These are phyloP conservation scores for Apamea epomidion DNA, from an alignment of 2,888 invertebrate genomes.

Conservation along the genomic window DNA sequence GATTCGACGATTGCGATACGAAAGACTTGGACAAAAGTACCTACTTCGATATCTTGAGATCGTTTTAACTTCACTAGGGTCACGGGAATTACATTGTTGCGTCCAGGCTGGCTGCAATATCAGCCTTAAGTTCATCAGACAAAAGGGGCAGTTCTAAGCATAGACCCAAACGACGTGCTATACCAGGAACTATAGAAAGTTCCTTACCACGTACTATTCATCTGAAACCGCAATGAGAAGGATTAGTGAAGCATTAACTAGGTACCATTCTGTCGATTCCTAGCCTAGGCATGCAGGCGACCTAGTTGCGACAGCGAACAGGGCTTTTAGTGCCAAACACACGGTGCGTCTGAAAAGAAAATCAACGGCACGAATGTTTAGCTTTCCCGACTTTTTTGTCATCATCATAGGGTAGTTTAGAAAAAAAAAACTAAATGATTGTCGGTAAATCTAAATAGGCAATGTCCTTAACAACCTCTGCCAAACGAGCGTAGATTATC, in stretches of 20 bases:
- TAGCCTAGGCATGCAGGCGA: conserved; percentile 20
- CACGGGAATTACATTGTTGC: not conserved
- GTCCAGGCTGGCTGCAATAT: not conserved
- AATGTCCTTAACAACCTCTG: conserved; percentile 32
- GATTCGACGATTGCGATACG: conserved; percentile 15
- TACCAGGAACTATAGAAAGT: conserved; percentile 31
- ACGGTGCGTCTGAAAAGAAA: conserved; percentile 22
- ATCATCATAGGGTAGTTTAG: not conserved
- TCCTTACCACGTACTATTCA: conserved; percentile 5
- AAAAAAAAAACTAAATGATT: not conserved
- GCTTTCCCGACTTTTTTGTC: not conserved
- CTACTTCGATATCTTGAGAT: conserved; percentile 11
- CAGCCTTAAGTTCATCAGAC: not conserved
- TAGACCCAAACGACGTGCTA: not conserved
- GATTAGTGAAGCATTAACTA: conserved; percentile 26
- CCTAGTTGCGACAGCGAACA: conserved; percentile 40
- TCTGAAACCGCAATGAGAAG: conserved; percentile 29
- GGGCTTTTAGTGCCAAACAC: conserved; percentile 41
- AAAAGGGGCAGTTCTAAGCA: not conserved
- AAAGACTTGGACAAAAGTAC: conserved; percentile 12
- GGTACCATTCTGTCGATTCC: conserved; percentile 21
- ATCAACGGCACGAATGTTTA: not conserved
- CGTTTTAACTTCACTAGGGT: not conserved
- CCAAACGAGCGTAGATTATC: conserved; percentile 53
- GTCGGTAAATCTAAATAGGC: conserved; percentile 33